phyloP scores from a whole-genome alignment of 2,797 vertebrate genomes.

The Halcyon leucocephala region DNA sequence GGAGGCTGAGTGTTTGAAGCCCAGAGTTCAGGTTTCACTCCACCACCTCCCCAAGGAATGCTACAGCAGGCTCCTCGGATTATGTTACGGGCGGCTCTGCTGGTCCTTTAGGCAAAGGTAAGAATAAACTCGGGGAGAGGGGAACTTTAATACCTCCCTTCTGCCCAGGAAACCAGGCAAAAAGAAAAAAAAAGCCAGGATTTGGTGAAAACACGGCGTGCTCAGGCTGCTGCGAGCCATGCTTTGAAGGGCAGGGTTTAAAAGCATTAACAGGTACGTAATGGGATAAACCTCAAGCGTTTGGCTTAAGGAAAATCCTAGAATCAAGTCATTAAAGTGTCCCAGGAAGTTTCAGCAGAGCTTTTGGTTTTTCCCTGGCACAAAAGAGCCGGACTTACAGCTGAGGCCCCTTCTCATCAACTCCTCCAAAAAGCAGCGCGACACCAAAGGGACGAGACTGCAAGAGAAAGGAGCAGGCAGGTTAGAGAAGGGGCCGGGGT shows the following conservation, averaged over 20 bases:
- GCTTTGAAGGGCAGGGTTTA: not conserved
- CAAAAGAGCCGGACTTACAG: conserved; percentile 82
- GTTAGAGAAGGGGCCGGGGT: not conserved
- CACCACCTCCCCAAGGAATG: conserved; percentile 55
- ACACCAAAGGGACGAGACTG: conserved; percentile 98
- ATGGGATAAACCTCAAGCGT: not conserved
- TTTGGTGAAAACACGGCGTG: not conserved
- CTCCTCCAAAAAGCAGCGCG: conserved; percentile 94
- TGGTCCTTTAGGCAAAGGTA: conserved; percentile 25
- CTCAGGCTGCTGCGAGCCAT: accelerated
- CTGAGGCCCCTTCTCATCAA: conserved; percentile 98
- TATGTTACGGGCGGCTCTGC: conserved; percentile 43
- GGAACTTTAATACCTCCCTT: not conserved
- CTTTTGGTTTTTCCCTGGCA: not conserved
- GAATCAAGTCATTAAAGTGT: not conserved
- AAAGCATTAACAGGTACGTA: not conserved
- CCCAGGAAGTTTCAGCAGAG: not conserved
- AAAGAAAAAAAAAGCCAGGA: not conserved
- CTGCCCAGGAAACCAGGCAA: not conserved
- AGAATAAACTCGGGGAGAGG: not conserved
- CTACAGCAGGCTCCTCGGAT: not conserved
- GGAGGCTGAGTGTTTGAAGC: not conserved
- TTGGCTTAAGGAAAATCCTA: not conserved
- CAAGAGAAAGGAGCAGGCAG: not conserved
- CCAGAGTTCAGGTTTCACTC: conserved; percentile 17